Evolutionary conservation across 1,140 invertebrate genomes (phyloP), one percentile per base, ranked within the genome.

Genomic region (Magallana gigas): DNA sequence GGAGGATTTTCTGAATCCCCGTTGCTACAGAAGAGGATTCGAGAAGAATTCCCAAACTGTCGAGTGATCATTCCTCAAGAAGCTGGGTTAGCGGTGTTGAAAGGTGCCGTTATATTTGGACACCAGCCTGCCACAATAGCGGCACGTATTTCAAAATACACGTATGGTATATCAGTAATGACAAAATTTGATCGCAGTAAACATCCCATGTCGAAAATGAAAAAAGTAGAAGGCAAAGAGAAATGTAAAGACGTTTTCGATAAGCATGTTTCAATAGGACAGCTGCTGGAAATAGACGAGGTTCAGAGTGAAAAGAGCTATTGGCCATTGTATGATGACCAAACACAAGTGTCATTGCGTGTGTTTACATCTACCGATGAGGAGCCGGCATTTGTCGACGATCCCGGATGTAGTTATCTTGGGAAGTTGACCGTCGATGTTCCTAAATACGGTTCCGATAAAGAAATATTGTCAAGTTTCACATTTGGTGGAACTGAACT

Each of bases 51-150:
- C 29, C 85, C 81, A 3, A 58, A 59, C 0, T 57, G 68, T 36
- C 86, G 83, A 57, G 86, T 91, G 4, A 88, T 89, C 57, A 88
- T 87, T 57, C 91, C 91, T 9, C 80, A 85, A 18, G 90, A 91
- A 8, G 87, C 91, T 2, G 88, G 88, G 0, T 58, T 90, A 9
- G 83, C 87, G 18, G 90, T 91, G 1, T 29, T 91, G 23, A 91
- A 90, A 57, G 91, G 91, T 23, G 91, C 91, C 11, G 90, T 91
- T 36, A 87, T 91, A 60, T 91, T 90, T 86, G 91, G 91, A 18
- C 91, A 91, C 18, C 64, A 59, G 8, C 91, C 91, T 14, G 85
- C 87, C 12, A 84, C 86, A 7, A 90, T 91, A 57, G 71, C 86
- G 6, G 84, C 83, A 11, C 82, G 91, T n/a, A 60, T 88, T n/a